Evolutionary conservation across 2,797 vertebrate species (phyloP).

Genomic region (Mus caroli): DNA sequence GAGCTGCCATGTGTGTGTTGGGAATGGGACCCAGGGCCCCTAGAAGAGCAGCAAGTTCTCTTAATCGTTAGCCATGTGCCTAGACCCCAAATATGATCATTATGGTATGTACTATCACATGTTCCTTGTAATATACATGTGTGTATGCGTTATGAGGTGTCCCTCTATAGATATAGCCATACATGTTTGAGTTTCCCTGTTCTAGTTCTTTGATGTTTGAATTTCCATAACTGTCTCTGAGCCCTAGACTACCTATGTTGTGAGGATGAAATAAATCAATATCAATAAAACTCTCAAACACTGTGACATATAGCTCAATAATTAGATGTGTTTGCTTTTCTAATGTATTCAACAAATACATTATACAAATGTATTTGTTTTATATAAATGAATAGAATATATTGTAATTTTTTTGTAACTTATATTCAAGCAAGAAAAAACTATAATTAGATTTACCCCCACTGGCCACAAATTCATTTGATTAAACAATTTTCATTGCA

Average conservation of each 20-base stretch:
- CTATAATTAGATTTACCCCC: background rate
- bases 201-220: background rate
- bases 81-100: background rate
- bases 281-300: background rate
- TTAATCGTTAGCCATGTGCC: background rate
- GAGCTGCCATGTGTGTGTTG: background rate
- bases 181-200: background rate
- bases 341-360: slow-evolving; percentile 32
- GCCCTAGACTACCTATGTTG: background rate
- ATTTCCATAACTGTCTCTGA: slow-evolving; percentile 9
- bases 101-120: background rate
- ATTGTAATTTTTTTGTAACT: slow-evolving; percentile 6
- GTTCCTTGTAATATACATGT: background rate
- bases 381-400: slow-evolving; percentile 19
- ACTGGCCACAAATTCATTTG: slow-evolving; percentile 23
- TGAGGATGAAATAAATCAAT: slow-evolving; percentile 19
- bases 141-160: background rate
- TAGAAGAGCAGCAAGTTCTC: background rate
- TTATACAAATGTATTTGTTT: slow-evolving; percentile 3
- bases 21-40: background rate
- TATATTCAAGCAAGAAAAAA: slow-evolving; percentile 18
- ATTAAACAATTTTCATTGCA: slow-evolving; percentile 25
- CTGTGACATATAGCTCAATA: background rate
- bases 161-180: background rate
- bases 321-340: background rate